Conservation (phyloP, 2,888 invertebrate genomes). For the Dorcus parallelipipedus region DNA sequence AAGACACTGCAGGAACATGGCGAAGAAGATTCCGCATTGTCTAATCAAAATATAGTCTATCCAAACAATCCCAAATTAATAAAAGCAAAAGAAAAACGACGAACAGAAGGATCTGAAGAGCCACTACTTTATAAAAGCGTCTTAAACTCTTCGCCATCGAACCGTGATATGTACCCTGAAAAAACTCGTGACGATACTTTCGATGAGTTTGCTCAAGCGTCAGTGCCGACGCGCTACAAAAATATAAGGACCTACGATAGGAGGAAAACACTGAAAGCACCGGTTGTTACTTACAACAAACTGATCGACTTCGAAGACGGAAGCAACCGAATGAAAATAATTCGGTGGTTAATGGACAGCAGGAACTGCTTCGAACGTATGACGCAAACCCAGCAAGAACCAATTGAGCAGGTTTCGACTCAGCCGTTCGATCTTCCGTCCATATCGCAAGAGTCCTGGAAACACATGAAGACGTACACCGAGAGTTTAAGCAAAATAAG, state of each 20-base stretch:
- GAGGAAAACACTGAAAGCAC: conserved; percentile 8
- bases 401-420: background rate
- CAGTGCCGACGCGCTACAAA: background rate
- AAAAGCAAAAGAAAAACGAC: no score
- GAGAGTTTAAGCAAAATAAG: background rate
- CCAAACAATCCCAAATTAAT: no score
- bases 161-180: background rate
- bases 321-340: conserved; percentile 21
- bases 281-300: conserved; percentile 9
- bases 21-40: background rate
- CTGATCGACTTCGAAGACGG: conserved; percentile 26
- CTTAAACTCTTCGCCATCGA: no score
- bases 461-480: background rate
- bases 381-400: conserved; percentile 29
- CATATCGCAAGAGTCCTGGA: conserved; percentile 18
- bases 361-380: conserved; percentile 32
- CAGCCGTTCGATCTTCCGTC: conserved; percentile 23
- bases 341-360: conserved; percentile 34
- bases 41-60: background rate
- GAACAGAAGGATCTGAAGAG: background rate
- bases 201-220: conserved; percentile 8
- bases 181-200: conserved; percentile 8
- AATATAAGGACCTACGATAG: conserved; percentile 5
- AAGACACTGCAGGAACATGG: background rate
- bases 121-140: no score